Base-by-base conservation (phyloP, 1,140 invertebrate species). In the Gryon sp. region DNA sequence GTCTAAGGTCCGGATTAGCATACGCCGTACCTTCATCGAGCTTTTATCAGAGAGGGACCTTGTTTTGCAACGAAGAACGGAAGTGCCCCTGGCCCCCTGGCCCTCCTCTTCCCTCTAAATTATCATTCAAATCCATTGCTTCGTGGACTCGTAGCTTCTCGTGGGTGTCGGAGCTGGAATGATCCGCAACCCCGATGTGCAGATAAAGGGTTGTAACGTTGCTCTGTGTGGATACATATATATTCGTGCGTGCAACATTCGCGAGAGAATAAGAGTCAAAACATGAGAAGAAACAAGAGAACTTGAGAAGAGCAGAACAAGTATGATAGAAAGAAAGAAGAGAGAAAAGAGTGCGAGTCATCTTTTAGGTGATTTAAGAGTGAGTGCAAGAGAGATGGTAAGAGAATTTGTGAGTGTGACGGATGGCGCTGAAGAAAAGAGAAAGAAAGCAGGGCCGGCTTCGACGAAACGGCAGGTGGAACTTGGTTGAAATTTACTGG, bases 381-480 rank as follows among this genome's bases (percentile, higher is more conserved):
- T n/a, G 24, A 36, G 14, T 48, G 73, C 8, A 34, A n/a, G 43
- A 18, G 45, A 69, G 48, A 30, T 20, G 50, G 41, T 19, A 12
- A 28, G 38, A 18, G 63, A 50, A 9, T 24, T 24, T 43, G 41
- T 16, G 24, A 50, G 18, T 69, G 38, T 53, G 73, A 62, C 6
- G 45, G 22, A 63, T 7, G 14, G 28, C n/a, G n/a, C n/a, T n/a
- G 40, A 65, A 48, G 16, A 16, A 43, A 50, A 41, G 46, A 55
- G 38, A 75, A 65, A 48, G 68, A 72, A 43, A 43, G 41, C 70
- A 55, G 63, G 74, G 41, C 24, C 76, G 82, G 80, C 82, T 82
- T 76, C 41, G 75, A 78, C 81, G 83, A 83, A 84, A 78, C 78
- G 70, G 77, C 76, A 76, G 79, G 79, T 76, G 81, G 76, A 73